These are phyloP conservation scores for Catocala fraxini DNA, from an alignment of 2,888 invertebrate genomes.

Conservation along the genomic window DNA sequence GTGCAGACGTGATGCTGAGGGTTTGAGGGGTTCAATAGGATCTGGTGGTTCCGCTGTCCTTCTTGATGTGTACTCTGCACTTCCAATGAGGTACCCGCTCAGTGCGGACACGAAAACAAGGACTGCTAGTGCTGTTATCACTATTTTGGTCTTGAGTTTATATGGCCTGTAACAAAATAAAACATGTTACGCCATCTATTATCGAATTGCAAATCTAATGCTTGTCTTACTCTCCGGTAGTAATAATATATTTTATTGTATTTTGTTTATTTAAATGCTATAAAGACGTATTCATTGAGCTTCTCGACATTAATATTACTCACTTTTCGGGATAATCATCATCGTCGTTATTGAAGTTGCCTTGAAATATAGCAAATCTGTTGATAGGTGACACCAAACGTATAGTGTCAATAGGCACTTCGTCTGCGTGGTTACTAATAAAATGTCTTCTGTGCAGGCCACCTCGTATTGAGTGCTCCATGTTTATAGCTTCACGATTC, in stretches of 20 bases:
- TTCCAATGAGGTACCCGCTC: slow-evolving; percentile 70
- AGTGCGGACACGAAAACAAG: slow-evolving; percentile 72
- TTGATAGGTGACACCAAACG: slow-evolving; percentile 77
- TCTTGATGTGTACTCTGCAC: slow-evolving; percentile 59
- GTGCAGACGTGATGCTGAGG: slow-evolving; percentile 90
- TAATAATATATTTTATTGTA: background rate
- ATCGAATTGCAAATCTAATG: slow-evolving; percentile 33
- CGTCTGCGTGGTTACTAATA: slow-evolving; percentile 71
- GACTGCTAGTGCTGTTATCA: slow-evolving; percentile 61
- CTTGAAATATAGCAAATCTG: slow-evolving; percentile 76
- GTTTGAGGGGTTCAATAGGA: slow-evolving; percentile 88
- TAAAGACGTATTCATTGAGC: background rate
- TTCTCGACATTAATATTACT: slow-evolving; percentile 53
- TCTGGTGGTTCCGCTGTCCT: slow-evolving; percentile 87
- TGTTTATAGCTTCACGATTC: slow-evolving; percentile 50
- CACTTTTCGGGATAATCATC: slow-evolving; percentile 72
- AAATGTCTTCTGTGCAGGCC: slow-evolving; percentile 75
- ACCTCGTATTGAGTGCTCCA: slow-evolving; percentile 63
- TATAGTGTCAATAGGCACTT: slow-evolving; percentile 74
- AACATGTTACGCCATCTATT: slow-evolving; percentile 54
- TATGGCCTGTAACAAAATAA: slow-evolving; percentile 70
- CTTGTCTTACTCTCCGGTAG: background rate
- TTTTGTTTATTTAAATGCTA: background rate
- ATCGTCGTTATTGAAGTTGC: slow-evolving; percentile 66
- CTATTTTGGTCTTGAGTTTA: slow-evolving; percentile 67